Evolutionary conservation across 92 coral and sea anemone genomes (phyloP).

Genomic region (Porites cylindrica): DNA sequence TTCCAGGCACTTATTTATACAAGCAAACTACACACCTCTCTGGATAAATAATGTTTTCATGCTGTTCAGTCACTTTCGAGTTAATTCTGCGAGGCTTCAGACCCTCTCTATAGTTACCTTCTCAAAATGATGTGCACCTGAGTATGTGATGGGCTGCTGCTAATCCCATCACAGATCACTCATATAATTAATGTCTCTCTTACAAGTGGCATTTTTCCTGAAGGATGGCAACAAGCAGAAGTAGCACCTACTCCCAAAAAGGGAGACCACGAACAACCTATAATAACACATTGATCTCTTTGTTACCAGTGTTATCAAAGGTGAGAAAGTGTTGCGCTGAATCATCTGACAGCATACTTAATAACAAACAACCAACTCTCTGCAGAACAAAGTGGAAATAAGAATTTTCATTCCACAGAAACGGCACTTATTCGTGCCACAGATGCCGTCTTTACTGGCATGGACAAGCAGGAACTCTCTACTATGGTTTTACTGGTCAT

Average conservation of each 20-base stretch:
- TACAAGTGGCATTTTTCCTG: not conserved
- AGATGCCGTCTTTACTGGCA: not conserved
- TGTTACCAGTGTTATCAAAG: too few species aligned
- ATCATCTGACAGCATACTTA: too few species aligned
- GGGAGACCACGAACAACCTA: not conserved
- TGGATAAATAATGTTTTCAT: constrained; percentile 21
- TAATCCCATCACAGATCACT: not conserved
- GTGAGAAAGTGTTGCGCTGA: too few species aligned
- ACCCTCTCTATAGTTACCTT: constrained; percentile 29
- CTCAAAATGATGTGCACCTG: constrained; percentile 14
- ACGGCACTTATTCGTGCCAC: constrained; percentile 3
- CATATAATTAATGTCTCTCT: not conserved
- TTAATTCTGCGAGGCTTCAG: constrained; percentile 34
- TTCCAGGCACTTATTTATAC: constrained; percentile 24
- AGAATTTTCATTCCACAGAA: not conserved
- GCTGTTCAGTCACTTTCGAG: constrained; percentile 39
- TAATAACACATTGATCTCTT: not conserved
- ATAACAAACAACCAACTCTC: too few species aligned
- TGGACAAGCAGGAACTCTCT: too few species aligned
- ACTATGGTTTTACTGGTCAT: too few species aligned
- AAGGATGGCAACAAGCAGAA: not conserved
- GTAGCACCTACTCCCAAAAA: not conserved
- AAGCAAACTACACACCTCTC: constrained; percentile 31
- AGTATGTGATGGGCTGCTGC: not conserved
- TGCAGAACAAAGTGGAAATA: not conserved